Percentiles rank a stretch among this genome's conserved stretches.
Evolutionary conservation across 1,140 invertebrate species (phyloP).

Genomic region (Tetramorium parvispinum): DNA sequence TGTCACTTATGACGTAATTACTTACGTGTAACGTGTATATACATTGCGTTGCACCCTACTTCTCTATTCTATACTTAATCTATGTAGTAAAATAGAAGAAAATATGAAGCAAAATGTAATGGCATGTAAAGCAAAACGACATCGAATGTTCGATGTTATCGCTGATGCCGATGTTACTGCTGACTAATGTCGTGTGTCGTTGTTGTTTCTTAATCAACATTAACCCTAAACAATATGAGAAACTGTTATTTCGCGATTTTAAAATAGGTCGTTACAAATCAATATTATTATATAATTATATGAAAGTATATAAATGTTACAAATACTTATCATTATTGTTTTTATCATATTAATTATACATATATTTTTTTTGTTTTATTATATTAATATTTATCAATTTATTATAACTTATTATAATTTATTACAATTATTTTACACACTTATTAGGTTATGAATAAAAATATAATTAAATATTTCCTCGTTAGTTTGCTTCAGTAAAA

Average conservation of each 20-base stretch:
- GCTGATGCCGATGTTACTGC: slow-evolving; percentile 78
- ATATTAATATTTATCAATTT: slow-evolving; percentile 11
- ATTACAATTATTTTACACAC: too few relatives aligned
- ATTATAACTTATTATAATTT: background rate
- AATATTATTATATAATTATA: slow-evolving; percentile 9
- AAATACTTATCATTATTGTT: background rate
- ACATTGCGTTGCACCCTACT: slow-evolving; percentile 35
- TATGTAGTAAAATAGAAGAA: slow-evolving; percentile 24
- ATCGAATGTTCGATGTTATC: slow-evolving; percentile 44
- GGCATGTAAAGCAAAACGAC: slow-evolving; percentile 1
- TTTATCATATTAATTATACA: background rate
- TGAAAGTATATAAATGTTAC: slow-evolving; percentile 6
- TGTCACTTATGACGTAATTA: slow-evolving; percentile 47
- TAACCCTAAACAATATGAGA: slow-evolving; percentile 55
- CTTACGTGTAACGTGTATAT: slow-evolving; percentile 29
- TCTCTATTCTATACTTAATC: slow-evolving; percentile 65
- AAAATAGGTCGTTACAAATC: background rate
- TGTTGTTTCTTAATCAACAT: slow-evolving; percentile 84
- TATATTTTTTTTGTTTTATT: background rate
- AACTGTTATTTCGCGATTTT: background rate
- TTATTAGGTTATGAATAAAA: background rate
- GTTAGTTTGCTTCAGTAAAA: background rate
- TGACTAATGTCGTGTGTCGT: slow-evolving; percentile 85
- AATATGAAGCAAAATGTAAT: slow-evolving; percentile 27
- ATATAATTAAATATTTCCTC: background rate